Evolutionary conservation across 1,140 invertebrate species (phyloP), one percentile per base, ranked within the genome.

Genomic region (Pentalonia nigronervosa): DNA sequence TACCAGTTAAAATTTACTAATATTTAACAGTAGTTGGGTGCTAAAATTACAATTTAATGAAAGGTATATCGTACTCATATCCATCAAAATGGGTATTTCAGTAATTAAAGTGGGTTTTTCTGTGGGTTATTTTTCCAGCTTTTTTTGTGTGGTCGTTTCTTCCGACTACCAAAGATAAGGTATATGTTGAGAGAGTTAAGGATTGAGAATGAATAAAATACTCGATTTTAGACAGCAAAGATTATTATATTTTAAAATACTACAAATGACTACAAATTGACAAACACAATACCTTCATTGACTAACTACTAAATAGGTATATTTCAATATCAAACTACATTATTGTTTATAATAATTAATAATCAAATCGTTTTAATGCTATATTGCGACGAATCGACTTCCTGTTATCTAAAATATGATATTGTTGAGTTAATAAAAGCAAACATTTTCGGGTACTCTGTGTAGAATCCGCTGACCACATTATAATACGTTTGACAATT

Each of bases 191-290:
- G 14, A 14, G 3, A 14, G 14, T 2, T 14, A 50, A 14, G 11
- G 14, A 48, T 48, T 50, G 3, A 50, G 48, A 14, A 50, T 53
- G 45, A 47, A 86, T 20, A 84, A 86, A 86, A 47, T 45, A 86
- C 7, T 47, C 23, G 25, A 86, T 0, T 53, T 89, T 36, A 53
- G 87, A 89, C 87, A 89, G 87, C 34, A 89, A 89, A 89, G 87
- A 89, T 89, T 53, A 89, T 89, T 89, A 87, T 89, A 89, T 89
- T 89, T 53, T 7, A 53, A 89, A 89, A 89, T 89, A 53, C 87
- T 89, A 89, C 87, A 53, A 36, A 53, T 53, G n/a, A 89, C 87
- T 89, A 89, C 20, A 53, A 89, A 89, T 53, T 89, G 87, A 53
- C 48, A 53, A 89, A 89, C 41, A 89, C 48, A 53, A 36, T 89